Evolutionary conservation across 1,140 invertebrate genomes (phyloP), one percentile per base, ranked within the genome.

Genomic region (Mya arenaria): DNA sequence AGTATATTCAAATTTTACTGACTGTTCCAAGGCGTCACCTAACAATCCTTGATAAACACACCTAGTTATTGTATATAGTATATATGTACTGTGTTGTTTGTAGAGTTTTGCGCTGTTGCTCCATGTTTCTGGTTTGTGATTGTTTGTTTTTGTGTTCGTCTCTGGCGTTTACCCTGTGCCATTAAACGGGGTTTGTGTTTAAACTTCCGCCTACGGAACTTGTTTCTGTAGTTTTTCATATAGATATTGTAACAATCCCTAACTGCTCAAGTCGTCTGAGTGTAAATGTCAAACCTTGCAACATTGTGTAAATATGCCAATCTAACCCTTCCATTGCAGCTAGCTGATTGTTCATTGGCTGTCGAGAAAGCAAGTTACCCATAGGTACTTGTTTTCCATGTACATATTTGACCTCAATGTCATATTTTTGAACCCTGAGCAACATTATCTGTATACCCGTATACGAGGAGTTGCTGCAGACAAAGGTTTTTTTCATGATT

Each of bases 341-440:
- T 8, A 32, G 34, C 30, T 6, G 6, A 32, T 30, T 5, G 13
- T 36, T 28, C 34, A 66, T 32, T 66, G 63, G 34, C 23, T 66
- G 63, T 34, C 25, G 25, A 23, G 63, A 66, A 17, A 66, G 34
- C 23, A 60, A 36, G 63, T 66, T 32, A 23, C 63, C 23, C 13
- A 66, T 66, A 23, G 25, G 63, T 6, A 66, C 25, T 32, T 66
- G 13, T 36, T 34, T 37, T 13, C 63, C 63, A 36, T 13, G 25
- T 19, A 66, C 63, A 66, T 66, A 36, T 28, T 66, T 28, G 25
- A 66, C 63, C 34, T 66, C 25, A 32, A 66, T 28, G 63, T 66
- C 63, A 23, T 60, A 60, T 60, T 60, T 60, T 30, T 60, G 56
- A 17, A 60, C 10, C 56, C 8, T 17, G 17, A 60, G 28, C 25